Evolutionary conservation across 2,113 vertebrate genomes (phyloP).

Genomic region (Talpa occidentalis): DNA sequence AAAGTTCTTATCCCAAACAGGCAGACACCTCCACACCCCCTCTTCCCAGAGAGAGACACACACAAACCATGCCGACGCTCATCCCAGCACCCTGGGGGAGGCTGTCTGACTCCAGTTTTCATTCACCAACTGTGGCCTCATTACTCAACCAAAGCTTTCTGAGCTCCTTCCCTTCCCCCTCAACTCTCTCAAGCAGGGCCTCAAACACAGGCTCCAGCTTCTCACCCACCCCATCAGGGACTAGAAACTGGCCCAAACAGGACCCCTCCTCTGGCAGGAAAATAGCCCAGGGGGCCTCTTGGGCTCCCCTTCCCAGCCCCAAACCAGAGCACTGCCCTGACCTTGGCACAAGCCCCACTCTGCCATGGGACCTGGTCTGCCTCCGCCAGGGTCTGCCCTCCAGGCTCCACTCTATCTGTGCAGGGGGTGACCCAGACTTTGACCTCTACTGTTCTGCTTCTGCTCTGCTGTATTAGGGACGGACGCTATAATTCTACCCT

Average conservation of each 20-base stretch:
- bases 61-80: conserved; percentile 59
- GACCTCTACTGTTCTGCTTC: not conserved
- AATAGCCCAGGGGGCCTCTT: not conserved
- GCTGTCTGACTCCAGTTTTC: conserved; percentile 68
- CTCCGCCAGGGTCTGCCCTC: not conserved
- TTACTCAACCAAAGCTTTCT: conserved; percentile 56
- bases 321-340: not conserved
- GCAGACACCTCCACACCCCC: conserved; percentile 58
- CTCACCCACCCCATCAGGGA: not conserved
- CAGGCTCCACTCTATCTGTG: not conserved
- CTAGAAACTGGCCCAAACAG: conserved; percentile 44
- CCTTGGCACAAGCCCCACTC: not conserved
- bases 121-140: conserved; percentile 67
- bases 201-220: conserved; percentile 5
- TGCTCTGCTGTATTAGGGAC: not conserved
- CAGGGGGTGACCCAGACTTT: not conserved
- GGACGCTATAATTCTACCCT: not conserved
- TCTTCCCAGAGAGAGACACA: conserved; percentile 59
- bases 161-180: conserved; percentile 15
- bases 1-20: conserved; percentile 51
- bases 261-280: conserved; percentile 27
- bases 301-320: not conserved
- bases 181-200: not conserved
- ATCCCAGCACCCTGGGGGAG: conserved; percentile 57
- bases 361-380: not conserved